phyloP scores from a whole-genome alignment of 1,140 invertebrate genomes.

The Brachionus plicatilis region DNA sequence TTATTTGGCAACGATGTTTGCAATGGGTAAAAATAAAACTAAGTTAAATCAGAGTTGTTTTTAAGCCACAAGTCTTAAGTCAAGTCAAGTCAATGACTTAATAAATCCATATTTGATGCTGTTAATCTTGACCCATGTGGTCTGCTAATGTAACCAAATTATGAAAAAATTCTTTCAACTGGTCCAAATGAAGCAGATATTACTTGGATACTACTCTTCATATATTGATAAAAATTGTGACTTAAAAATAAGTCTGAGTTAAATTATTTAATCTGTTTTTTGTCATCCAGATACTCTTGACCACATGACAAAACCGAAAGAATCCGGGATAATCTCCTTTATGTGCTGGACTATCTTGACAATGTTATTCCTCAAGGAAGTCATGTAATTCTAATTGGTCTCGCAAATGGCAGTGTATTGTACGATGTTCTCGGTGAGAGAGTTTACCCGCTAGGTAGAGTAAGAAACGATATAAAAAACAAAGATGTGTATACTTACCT shows the following conservation, averaged over 20 bases:
- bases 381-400: slow-evolving; percentile 56
- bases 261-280: not conserved
- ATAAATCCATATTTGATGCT: no score
- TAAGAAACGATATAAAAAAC: slow-evolving; percentile 55
- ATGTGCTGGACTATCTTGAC: slow-evolving; percentile 52
- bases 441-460: slow-evolving; percentile 57
- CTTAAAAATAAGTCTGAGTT: no score
- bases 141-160: no score
- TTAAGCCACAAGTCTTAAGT: no score
- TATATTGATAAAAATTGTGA: no score
- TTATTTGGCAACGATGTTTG: slow-evolving; percentile 60
- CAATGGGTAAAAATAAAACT: slow-evolving; percentile 50
- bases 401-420: slow-evolving; percentile 57
- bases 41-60: no score
- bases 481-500: slow-evolving; percentile 57
- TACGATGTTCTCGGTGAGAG: slow-evolving; percentile 54
- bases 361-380: slow-evolving; percentile 53
- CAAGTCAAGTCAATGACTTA: no score
- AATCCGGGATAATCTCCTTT: slow-evolving; percentile 50
- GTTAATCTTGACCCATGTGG: no score
- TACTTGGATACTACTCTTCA: no score
- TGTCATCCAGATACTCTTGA: slow-evolving; percentile 47
- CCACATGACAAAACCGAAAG: slow-evolving; percentile 56
- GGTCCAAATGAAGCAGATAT: no score
- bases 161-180: no score